Conservation (phyloP, 2,888 invertebrate genomes). For the Fragum whitleyi region DNA sequence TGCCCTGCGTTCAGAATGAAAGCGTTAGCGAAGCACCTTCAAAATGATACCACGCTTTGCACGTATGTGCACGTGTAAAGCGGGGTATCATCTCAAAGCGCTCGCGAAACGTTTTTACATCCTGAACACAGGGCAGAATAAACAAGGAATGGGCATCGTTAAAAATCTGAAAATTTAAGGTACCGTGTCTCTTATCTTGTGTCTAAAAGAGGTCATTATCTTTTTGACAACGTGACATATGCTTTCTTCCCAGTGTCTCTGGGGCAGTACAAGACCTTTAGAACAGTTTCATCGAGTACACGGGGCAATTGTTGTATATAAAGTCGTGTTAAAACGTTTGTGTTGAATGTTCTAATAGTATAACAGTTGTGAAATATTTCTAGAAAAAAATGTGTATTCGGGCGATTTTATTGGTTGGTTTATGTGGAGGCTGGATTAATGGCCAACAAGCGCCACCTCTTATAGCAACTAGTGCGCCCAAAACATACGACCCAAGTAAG, state of each 20-base stretch:
- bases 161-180: too few relatives aligned
- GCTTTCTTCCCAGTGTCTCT: background rate
- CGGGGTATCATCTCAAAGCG: too few relatives aligned
- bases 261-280: background rate
- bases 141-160: too few relatives aligned
- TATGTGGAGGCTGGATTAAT: background rate
- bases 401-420: background rate
- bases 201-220: background rate
- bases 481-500: conserved; percentile 53
- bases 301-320: background rate
- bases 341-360: too few relatives aligned
- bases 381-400: conserved; percentile 6
- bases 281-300: background rate
- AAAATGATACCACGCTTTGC: too few relatives aligned
- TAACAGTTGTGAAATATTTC: background rate
- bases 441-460: conserved; percentile 27
- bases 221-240: background rate
- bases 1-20: too few relatives aligned
- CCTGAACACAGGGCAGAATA: too few relatives aligned
- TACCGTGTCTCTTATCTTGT: too few relatives aligned
- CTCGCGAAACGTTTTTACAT: too few relatives aligned
- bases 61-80: too few relatives aligned
- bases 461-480: conserved; percentile 6
- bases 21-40: too few relatives aligned
- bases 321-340: background rate